These are phyloP conservation scores for Cheirogaleus medius DNA, from an alignment of 2,113 vertebrate species.

Conservation along the genomic window DNA sequence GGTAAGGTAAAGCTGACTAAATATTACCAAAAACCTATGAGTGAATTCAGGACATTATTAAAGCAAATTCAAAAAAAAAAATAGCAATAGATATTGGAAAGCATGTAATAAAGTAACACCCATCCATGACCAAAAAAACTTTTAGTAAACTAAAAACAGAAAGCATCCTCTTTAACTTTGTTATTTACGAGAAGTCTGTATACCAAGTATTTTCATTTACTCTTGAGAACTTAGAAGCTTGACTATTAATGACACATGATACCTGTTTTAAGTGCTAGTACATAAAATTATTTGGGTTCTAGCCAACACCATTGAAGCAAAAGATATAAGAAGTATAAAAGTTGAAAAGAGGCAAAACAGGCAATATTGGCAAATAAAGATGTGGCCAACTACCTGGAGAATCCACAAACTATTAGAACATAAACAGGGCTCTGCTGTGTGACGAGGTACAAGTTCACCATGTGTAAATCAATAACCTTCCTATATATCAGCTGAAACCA, in stretches of 20 bases:
- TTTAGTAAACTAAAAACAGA: not conserved
- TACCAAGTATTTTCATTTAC: not conserved
- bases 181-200: not conserved
- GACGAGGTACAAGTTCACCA: not conserved
- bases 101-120: not conserved
- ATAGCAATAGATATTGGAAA: not conserved
- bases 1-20: not conserved
- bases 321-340: not conserved
- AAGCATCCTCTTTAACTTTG: not conserved
- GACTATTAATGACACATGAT: not conserved
- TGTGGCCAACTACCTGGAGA: not conserved
- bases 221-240: not conserved
- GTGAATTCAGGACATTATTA: not conserved
- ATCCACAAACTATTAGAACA: not conserved
- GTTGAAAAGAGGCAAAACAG: not conserved
- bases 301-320: not conserved
- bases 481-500: not conserved
- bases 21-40: not conserved
- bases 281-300: not conserved
- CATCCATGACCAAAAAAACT: not conserved
- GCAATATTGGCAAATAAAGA: not conserved
- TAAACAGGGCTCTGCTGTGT: not conserved
- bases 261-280: not conserved
- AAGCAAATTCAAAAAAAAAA: not conserved
- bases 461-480: not conserved